Conservation (phyloP, 2,888 invertebrate species). For the Hemicrepidius hirtus region DNA sequence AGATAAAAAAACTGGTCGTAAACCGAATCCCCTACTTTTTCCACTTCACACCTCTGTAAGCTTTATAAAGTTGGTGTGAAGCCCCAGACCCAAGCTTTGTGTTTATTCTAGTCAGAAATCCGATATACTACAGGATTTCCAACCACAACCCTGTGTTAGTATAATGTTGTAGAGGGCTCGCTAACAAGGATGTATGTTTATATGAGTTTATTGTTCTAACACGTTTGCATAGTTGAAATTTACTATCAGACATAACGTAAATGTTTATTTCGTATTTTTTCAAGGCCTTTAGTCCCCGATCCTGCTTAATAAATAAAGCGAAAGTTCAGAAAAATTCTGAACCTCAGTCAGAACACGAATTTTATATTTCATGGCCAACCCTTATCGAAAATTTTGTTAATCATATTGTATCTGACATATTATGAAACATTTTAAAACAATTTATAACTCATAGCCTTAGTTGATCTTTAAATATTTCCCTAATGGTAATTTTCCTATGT, state of each 20-base stretch:
- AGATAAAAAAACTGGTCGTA: constrained; percentile 28
- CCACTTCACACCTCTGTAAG: constrained; percentile 30
- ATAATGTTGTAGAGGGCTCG: constrained; percentile 4
- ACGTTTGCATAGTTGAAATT: constrained; percentile 9
- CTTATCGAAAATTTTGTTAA: too few species aligned
- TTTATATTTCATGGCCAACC: too few species aligned
- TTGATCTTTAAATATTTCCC: too few species aligned
- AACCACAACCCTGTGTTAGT: constrained; percentile 2
- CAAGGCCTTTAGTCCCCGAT: too few species aligned
- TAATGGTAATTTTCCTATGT: too few species aligned
- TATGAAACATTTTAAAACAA: too few species aligned
- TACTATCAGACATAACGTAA: neutral
- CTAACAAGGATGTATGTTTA: constrained; percentile 23
- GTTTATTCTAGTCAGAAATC: constrained; percentile 31
- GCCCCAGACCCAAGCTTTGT: constrained; percentile 26
- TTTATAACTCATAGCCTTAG: too few species aligned
- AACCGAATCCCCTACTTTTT: constrained; percentile 28
- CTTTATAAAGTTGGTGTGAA: constrained; percentile 33
- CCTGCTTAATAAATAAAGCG: too few species aligned
- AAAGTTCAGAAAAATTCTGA: too few species aligned
- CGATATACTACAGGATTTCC: constrained; percentile 16
- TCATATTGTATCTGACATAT: too few species aligned
- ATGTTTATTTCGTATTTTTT: neutral
- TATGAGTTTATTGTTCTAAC: constrained; percentile 2
- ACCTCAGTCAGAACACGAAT: too few species aligned